Conservation (phyloP, 2,113 vertebrate genomes). For the Micronycteris hirsuta region DNA sequence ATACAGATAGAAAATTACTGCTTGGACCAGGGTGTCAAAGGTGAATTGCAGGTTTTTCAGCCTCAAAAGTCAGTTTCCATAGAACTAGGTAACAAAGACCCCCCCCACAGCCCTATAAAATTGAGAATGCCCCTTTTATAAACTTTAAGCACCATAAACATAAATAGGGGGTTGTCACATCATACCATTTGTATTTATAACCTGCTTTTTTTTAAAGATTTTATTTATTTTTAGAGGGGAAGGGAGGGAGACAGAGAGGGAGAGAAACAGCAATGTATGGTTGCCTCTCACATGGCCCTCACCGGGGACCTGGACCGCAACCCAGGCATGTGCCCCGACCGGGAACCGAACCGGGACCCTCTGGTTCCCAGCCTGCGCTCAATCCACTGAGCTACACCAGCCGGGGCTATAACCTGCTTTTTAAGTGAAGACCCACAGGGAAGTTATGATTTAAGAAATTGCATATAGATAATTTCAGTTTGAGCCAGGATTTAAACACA, state of each 20-base stretch:
- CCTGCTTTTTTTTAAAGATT: conserved; percentile 16
- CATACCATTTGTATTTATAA: neutral
- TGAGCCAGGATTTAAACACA: conserved; percentile 23
- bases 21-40: neutral
- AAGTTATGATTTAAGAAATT: conserved; percentile 13
- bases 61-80: neutral
- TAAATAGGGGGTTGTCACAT: neutral
- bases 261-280: no score
- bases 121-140: neutral
- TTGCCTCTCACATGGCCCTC: no score
- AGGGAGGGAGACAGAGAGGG: no score
- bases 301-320: no score
- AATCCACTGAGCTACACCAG: no score
- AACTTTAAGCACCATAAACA: neutral
- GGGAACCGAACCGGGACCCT: no score
- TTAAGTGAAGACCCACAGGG: neutral
- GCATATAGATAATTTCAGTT: conserved; percentile 19
- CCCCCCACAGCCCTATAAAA: neutral
- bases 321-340: no score
- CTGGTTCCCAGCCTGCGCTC: no score
- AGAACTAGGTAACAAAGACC: conserved; percentile 25
- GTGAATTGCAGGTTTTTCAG: neutral
- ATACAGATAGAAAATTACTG: neutral
- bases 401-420: neutral
- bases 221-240: no score